Evolutionary conservation across 2,113 vertebrate genomes (phyloP), one percentile per base, ranked within the genome.

Genomic region (Syngnathoides biaculeatus): DNA sequence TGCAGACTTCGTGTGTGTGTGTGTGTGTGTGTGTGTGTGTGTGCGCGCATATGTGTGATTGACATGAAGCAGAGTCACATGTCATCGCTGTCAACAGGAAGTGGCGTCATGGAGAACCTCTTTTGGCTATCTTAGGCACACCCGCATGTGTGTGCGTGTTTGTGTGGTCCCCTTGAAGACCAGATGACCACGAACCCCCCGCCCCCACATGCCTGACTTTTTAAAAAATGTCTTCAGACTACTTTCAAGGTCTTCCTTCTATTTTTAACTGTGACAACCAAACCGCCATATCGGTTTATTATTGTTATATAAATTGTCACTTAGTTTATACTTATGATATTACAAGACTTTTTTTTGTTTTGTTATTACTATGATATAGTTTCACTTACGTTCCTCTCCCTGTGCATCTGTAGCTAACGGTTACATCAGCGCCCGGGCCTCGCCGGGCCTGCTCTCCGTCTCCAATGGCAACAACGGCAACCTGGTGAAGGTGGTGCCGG

Each of bases 391-490:
- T 15, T n/a, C 22, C 17, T 64, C 17, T 73, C 11, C 47, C 15
- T 76, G 10, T 76, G 24, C 72, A 24, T 72, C 75, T 79, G 39
- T 40, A 98, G 97, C 95, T 12, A 98, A 98, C 0, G 97, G 96
- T 72, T 98, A 98, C 20, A 93, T 95, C 79, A 98, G 96, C 13
- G 95, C 95, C 81, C 92, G 96, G 73, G 94, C 95, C 71, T 98
- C 96, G 6, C 96, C 97, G 0, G 94, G 95, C 30, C 96, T 98
- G 72, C 94, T 90, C 67, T 85, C 87, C 40, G 73, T 87, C 66
- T 95, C 96, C 91, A 98, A 98, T 0, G 96, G 95, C 86, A 96
- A 92, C 92, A 94, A 92, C 84, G 95, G 92, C 92, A 94, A 92
- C 86, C 77, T 96, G 87, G 94, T 93, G 85, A 98, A 98, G 87